Evolutionary conservation across 2,797 vertebrate genomes (phyloP).

Genomic region (Oryzias dopingdopingensis): DNA sequence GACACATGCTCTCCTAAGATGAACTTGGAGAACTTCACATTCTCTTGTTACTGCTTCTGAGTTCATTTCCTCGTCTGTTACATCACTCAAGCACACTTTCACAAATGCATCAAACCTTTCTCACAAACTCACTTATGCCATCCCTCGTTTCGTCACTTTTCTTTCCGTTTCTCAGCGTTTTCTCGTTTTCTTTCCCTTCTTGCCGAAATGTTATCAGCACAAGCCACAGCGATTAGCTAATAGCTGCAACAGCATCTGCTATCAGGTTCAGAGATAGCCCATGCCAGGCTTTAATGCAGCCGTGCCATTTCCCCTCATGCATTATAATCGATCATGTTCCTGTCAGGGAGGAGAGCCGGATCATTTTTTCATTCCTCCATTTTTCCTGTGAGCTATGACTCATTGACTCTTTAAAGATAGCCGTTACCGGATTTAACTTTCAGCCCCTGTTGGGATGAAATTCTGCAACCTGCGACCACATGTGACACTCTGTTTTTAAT

Average conservation of each 20-base stretch:
- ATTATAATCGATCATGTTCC: slow-evolving; percentile 65
- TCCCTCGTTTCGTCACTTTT: slow-evolving; percentile 7
- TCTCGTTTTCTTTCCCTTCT: slow-evolving; percentile 27
- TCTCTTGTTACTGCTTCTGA: slow-evolving; percentile 24
- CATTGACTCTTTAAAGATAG: slow-evolving; percentile 30
- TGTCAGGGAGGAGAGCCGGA: slow-evolving; percentile 37
- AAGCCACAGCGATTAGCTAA: slow-evolving; percentile 70
- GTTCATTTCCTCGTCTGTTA: slow-evolving; percentile 12
- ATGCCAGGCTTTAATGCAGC: slow-evolving; percentile 60
- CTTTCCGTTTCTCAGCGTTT: slow-evolving; percentile 6
- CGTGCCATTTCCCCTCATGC: slow-evolving; percentile 63
- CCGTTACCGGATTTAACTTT: slow-evolving; percentile 26
- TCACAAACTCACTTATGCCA: slow-evolving; percentile 4
- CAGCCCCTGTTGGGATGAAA: slow-evolving; percentile 28
- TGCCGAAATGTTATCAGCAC: slow-evolving; percentile 56
- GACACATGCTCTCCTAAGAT: slow-evolving; percentile 35
- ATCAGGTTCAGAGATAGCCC: slow-evolving; percentile 64
- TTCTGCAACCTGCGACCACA: background rate
- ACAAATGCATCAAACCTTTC: background rate
- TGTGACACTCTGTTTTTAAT: too few relatives aligned
- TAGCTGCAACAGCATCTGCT: slow-evolving; percentile 57
- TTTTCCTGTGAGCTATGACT: slow-evolving; percentile 35
- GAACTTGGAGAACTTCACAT: slow-evolving; percentile 40
- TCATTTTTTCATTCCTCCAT: slow-evolving; percentile 40
- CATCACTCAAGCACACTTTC: slow-evolving; percentile 18